phyloP scores from a whole-genome alignment of 2,797 vertebrate genomes.

The Chaunax sp. region DNA sequence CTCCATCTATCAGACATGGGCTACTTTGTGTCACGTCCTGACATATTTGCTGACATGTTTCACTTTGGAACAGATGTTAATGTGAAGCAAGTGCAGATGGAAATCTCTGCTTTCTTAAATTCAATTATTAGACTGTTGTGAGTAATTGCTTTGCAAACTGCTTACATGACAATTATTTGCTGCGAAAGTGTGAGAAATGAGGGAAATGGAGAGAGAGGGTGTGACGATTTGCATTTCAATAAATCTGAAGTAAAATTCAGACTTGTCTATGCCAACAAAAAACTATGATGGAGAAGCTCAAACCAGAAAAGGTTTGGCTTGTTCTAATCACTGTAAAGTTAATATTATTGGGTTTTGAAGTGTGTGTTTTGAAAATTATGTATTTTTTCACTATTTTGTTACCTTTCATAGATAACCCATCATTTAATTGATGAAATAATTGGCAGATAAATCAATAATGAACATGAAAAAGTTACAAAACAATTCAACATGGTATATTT shows the following conservation, averaged over 20 bases:
- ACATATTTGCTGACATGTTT: conserved; percentile 81
- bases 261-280: neutral
- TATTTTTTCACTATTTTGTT: neutral
- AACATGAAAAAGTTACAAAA: neutral
- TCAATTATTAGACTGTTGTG: conserved; percentile 68
- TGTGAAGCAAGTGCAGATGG: conserved; percentile 73
- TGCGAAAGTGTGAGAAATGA: conserved; percentile 37
- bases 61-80: conserved; percentile 80
- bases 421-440: neutral
- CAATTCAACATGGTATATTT: no score
- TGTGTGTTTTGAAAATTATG: neutral
- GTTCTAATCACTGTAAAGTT: neutral
- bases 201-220: conserved; percentile 15
- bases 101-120: conserved; percentile 67
- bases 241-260: neutral
- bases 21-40: conserved; percentile 79
- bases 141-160: conserved; percentile 68
- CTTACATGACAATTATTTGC: conserved; percentile 64
- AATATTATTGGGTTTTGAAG: neutral
- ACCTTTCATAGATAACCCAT: neutral
- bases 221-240: conserved; percentile 1
- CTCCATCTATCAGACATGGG: conserved; percentile 82
- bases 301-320: neutral
- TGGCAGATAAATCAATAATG: neutral
- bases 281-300: neutral